Percentiles rank a stretch among this genome's conserved stretches.
phyloP scores from a whole-genome alignment of 2,888 invertebrate species.

The Callyntrura guangdongensis region DNA sequence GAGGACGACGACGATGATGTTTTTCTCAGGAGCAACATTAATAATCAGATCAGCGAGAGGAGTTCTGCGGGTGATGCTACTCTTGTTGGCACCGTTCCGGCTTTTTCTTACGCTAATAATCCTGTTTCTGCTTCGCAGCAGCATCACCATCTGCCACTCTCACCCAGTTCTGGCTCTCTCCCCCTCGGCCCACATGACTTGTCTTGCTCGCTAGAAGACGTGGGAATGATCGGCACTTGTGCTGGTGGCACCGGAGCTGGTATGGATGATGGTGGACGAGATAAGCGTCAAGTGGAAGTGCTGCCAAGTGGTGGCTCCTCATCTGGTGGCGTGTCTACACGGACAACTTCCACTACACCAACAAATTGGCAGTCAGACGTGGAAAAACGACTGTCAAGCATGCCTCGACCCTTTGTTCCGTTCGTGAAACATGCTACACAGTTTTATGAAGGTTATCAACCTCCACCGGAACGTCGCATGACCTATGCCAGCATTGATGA shows the following conservation, averaged over 20 bases:
- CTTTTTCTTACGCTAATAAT: conserved; percentile 28
- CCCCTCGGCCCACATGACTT: conserved; percentile 62
- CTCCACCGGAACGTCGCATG: conserved; percentile 80
- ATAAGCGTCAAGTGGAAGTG: conserved; percentile 57
- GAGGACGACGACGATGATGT: conserved; percentile 33
- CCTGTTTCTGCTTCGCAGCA: conserved; percentile 18
- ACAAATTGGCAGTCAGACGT: conserved; percentile 80
- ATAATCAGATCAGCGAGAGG: conserved; percentile 50
- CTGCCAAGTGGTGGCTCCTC: conserved; percentile 60
- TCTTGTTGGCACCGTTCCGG: conserved; percentile 75
- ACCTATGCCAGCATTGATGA: conserved; percentile 80
- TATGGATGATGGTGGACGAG: conserved; percentile 17
- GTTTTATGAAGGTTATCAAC: conserved; percentile 71
- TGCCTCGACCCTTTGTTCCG: conserved; percentile 80
- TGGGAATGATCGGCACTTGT: conserved; percentile 14
- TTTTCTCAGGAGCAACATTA: conserved; percentile 42
- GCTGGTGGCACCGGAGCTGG: conserved; percentile 7
- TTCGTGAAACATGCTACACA: conserved; percentile 61
- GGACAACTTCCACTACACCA: neutral
- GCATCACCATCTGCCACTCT: conserved; percentile 44
- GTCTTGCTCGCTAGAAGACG: conserved; percentile 4
- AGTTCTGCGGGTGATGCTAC: conserved; percentile 56
- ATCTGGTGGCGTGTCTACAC: conserved; percentile 17
- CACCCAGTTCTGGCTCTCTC: conserved; percentile 63
- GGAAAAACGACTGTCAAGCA: conserved; percentile 79